Evolutionary conservation across 2,888 invertebrate species (phyloP), one percentile per base, ranked within the genome.

Genomic region (Drosophila meridiana): DNA sequence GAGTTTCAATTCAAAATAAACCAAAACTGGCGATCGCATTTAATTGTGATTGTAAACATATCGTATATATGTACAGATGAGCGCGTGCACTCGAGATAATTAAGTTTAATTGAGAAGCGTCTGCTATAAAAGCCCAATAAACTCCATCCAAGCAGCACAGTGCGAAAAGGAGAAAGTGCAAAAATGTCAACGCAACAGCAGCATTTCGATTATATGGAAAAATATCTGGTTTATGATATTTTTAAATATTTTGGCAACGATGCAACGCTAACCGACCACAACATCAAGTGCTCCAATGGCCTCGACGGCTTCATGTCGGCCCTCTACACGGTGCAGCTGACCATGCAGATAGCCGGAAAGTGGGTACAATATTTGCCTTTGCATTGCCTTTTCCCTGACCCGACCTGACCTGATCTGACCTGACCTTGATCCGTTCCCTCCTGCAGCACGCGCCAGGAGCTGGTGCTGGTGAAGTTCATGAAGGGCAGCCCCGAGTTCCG

Each of bases 281-380:
- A 82, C 13, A 69, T 89, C 1, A 79, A 90, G 40, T 83, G 86
- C 67, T 82, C 90, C n/a, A 82, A 69, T n/a, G 91, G 92, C 0
- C 67, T 93, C 13, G 92, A 93, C 73, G 93, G 93, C 0, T 93
- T 93, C 61, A 93, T 93, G 93, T 93, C 93, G 0, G 84, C 87
- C 1, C 66, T 93, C 5, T 93, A 92, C 73, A 90, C 82, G 8
- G 79, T 91, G 14, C 45, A 82, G 8, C 57, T 91, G 45, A 81
- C 74, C 6, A 74, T 92, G n/a, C 66, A 75, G 48, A 73, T 83
- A 0, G 47, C 47, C 3, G 73, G 70, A 28, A 80, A 71, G 89
- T 89, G 73, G 70, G 50, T 63, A 9, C 13, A 28, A 13, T 20
- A 20, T 20, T 20, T 20, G 20, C 20, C 20, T 20, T 20, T 20